Base-by-base conservation (phyloP, 2,113 vertebrate genomes). In the Toxostoma redivivum region DNA sequence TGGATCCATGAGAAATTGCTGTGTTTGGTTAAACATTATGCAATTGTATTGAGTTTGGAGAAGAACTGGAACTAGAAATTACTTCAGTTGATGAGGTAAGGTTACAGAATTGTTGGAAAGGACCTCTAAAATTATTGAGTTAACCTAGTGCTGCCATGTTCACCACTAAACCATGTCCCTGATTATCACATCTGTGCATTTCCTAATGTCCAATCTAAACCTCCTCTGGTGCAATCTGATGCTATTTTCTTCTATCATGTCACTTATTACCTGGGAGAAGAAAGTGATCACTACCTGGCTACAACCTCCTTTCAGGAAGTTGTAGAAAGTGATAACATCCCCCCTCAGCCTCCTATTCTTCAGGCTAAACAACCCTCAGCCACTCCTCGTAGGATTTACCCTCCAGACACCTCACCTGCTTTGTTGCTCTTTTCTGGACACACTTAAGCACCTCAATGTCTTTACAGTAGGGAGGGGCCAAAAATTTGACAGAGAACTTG, bases 21-120 rank as follows among this genome's bases (percentile, higher is more conserved):
- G 38, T 35, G 6, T 70, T 93, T 42, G 6, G 8, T 44, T 70
- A 74, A 74, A 88, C 8, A 10, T 16, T 21, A 18, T n/a, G 30
- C 5, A 17, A 33, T 21, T 0, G 0, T 38, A 54, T 17, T 0
- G 4, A 78, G 30, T 57, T 74, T 56, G n/a, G 35, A 78, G 56
- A 58, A 81, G 14, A 79, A 53, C 1, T 20, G 19, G 42, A 70
- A 65, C 14, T 9, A 67, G 19, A 86, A 83, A 79, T 25, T 0
- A 20, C 25, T 22, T 60, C 50, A 64, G 3, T 31, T 56, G 40
- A 57, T 5, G 2, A 71, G 19, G 27, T 24, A 65, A 31, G 3
- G 5, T 50, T 50, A 50, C 25, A 50, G 48, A 50, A 50, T 15
- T 13, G 14, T 27, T 51, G 25, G 50, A 51, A 28, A 27, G 15